phyloP scores from a whole-genome alignment of 2,888 invertebrate genomes.

The Protonemura montana region DNA sequence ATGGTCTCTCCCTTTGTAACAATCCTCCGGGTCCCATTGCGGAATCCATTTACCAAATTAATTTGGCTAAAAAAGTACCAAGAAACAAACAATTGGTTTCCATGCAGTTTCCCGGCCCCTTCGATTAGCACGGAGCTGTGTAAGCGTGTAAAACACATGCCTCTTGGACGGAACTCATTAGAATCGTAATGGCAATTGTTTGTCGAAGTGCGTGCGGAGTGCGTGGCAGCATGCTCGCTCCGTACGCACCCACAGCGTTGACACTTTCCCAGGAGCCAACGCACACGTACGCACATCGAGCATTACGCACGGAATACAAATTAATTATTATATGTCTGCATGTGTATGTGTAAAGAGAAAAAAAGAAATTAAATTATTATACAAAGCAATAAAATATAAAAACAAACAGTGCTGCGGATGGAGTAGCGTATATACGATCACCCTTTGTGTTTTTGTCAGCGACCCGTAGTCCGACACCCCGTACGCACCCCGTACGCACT shows the following conservation, averaged over 20 bases:
- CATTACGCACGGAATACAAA: slow-evolving; percentile 25
- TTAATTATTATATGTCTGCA: slow-evolving; percentile 23
- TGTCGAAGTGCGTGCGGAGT: not conserved
- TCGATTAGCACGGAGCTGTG: not conserved
- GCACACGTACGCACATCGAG: not conserved
- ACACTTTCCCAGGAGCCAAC: slow-evolving; percentile 13
- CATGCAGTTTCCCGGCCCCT: not conserved
- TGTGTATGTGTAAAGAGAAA: not conserved
- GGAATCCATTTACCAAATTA: not conserved
- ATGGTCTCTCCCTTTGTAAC: too few relatives aligned
- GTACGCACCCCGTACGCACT: not conserved
- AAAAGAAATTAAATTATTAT: slow-evolving; percentile 24
- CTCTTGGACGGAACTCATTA: not conserved
- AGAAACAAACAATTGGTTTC: not conserved
- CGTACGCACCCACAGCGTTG: not conserved
- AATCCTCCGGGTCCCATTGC: too few relatives aligned
- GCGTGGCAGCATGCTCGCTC: not conserved
- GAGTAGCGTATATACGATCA: not conserved
- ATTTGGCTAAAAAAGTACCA: not conserved
- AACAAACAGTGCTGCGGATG: slow-evolving; percentile 26
- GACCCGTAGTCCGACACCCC: not conserved
- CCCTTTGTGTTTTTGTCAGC: slow-evolving; percentile 39
- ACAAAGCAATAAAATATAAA: slow-evolving; percentile 37
- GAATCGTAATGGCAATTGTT: not conserved
- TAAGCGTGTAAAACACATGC: not conserved